These are phyloP conservation scores for Marcusenius ussheri DNA, from an alignment of 2,113 vertebrate genomes.

Conservation along the genomic window DNA sequence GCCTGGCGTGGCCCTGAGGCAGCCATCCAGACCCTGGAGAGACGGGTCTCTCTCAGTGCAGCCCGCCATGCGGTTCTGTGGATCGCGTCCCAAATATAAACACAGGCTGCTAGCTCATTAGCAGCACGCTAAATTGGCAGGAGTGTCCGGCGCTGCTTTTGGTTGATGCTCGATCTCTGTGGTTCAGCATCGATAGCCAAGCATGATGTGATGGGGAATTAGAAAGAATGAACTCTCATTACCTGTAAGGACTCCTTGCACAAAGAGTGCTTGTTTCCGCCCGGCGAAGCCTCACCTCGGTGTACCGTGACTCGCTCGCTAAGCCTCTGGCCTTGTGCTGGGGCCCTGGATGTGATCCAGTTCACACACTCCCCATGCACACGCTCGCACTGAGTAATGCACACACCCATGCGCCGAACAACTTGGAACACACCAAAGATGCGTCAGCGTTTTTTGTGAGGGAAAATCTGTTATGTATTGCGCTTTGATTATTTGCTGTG, in stretches of 20 bases:
- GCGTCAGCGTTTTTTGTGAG: neutral
- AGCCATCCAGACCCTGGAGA: neutral
- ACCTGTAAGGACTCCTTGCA: slow-evolving; percentile 32
- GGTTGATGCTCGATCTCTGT: neutral
- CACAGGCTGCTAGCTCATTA: neutral
- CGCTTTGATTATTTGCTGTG: neutral
- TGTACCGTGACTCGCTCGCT: slow-evolving; percentile 21
- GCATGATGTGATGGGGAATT: slow-evolving; percentile 37
- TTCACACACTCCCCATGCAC: neutral
- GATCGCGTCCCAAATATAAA: neutral
- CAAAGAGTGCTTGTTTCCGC: slow-evolving; percentile 40
- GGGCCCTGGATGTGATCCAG: neutral
- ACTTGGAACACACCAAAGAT: neutral
- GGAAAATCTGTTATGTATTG: neutral
- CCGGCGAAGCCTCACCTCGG: neutral
- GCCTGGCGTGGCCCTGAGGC: neutral
- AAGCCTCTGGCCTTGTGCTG: slow-evolving; percentile 20
- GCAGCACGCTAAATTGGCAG: neutral
- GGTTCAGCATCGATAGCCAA: slow-evolving; percentile 33
- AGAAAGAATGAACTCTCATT: slow-evolving; percentile 42
- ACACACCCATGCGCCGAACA: neutral
- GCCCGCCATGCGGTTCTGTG: neutral
- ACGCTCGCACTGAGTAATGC: neutral
- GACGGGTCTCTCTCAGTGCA: no score
- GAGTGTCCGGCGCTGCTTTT: neutral